Percentiles rank a stretch among this genome's conserved stretches.
phyloP scores from a whole-genome alignment of 2,797 vertebrate genomes.

The Esox masquinongy region DNA sequence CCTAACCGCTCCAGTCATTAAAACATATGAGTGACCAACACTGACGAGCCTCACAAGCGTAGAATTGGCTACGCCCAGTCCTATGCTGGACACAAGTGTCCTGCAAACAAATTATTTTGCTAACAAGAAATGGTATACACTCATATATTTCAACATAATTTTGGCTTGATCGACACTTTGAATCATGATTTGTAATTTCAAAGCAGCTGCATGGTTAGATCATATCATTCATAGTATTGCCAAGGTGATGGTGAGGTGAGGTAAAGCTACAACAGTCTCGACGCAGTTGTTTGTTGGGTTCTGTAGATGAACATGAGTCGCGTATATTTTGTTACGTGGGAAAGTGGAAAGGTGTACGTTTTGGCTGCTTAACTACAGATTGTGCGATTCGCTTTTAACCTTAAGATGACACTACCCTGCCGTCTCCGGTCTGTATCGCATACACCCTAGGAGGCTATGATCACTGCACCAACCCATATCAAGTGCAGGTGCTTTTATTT shows the following conservation, averaged over 20 bases:
- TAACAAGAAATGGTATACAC: too few relatives aligned
- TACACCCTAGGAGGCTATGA: background rate
- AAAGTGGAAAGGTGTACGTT: background rate
- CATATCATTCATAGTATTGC: background rate
- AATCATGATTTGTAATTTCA: background rate
- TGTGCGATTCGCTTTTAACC: conserved; percentile 21
- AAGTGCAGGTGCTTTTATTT: background rate
- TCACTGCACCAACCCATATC: background rate
- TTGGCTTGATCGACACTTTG: background rate
- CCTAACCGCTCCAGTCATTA: conserved; percentile 47
- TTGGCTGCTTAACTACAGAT: background rate
- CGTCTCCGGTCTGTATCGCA: background rate
- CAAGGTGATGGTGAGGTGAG: conserved; percentile 4
- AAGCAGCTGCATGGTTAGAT: background rate
- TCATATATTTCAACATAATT: background rate
- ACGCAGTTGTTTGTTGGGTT: background rate
- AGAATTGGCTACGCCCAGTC: conserved; percentile 44
- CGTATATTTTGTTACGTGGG: background rate
- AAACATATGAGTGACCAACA: conserved; percentile 45
- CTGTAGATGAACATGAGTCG: background rate
- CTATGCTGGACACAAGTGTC: background rate
- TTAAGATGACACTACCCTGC: conserved; percentile 36
- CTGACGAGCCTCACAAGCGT: conserved; percentile 22
- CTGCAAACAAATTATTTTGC: background rate
- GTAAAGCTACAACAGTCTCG: background rate